Evolutionary conservation across 2,113 vertebrate species (phyloP).

Genomic region (Melanotaenia duboulayi): DNA sequence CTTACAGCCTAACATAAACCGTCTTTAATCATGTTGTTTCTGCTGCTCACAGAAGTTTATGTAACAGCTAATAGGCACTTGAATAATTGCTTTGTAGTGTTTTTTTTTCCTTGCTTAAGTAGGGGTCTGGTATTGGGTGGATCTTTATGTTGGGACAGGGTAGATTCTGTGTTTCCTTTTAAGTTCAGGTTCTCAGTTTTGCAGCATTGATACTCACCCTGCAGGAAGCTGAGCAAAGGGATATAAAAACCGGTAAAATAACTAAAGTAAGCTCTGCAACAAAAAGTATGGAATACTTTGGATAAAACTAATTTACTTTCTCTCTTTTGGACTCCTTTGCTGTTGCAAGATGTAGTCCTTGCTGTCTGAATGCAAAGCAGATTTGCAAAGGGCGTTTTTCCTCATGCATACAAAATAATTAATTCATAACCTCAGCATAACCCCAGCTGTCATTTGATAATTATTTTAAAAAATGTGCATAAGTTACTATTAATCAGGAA

Average conservation of each 20-base stretch:
- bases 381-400: not conserved
- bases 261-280: not conserved
- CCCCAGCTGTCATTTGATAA: constrained; percentile 3
- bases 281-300: not conserved
- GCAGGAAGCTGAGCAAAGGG: not conserved
- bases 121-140: constrained; percentile 39
- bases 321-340: not conserved
- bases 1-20: constrained; percentile 60
- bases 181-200: constrained; percentile 38
- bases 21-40: constrained; percentile 63
- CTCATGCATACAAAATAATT: constrained; percentile 12
- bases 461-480: constrained; percentile 9
- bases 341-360: not conserved
- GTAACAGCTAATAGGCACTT: constrained; percentile 44
- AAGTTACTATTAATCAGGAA: constrained; percentile 18
- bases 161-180: constrained; percentile 27
- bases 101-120: constrained; percentile 24
- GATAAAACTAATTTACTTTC: not conserved
- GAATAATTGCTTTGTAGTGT: constrained; percentile 28
- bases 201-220: constrained; percentile 33
- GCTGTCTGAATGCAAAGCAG: not conserved
- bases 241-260: not conserved
- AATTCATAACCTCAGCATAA: constrained; percentile 9
- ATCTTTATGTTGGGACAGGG: constrained; percentile 46
- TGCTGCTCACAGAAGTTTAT: constrained; percentile 50